Evolutionary conservation across 2,888 invertebrate genomes (phyloP).

Genomic region (Philaethria dido): DNA sequence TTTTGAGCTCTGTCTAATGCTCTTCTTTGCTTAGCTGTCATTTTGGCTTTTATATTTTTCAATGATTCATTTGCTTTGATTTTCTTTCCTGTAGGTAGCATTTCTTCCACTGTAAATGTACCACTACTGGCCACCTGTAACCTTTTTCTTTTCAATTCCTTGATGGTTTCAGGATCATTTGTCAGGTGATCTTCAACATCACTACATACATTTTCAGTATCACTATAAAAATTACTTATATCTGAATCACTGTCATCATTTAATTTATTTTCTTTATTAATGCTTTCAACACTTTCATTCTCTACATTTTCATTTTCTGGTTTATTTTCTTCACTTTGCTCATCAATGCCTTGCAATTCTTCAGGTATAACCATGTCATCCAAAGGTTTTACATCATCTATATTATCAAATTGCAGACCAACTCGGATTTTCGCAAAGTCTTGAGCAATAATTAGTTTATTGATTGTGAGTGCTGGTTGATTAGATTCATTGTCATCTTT

Average conservation of each 20-base stretch:
- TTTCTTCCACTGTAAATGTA: slow-evolving; percentile 80
- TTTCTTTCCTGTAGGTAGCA: slow-evolving; percentile 69
- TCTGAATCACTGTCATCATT: slow-evolving; percentile 82
- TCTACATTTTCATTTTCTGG: slow-evolving; percentile 48
- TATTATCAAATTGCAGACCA: slow-evolving; percentile 86
- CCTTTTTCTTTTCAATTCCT: slow-evolving; percentile 74
- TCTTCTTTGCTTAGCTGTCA: slow-evolving; percentile 91
- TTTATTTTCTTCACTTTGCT: slow-evolving; percentile 60
- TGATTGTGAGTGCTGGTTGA: slow-evolving; percentile 65
- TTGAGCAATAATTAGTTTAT: slow-evolving; percentile 86
- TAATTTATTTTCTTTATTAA: slow-evolving; percentile 52
- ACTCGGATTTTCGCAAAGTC: slow-evolving; percentile 93
- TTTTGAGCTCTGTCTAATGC: slow-evolving; percentile 89
- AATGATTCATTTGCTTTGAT: slow-evolving; percentile 53
- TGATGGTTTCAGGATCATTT: slow-evolving; percentile 72
- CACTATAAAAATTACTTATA: slow-evolving; percentile 87
- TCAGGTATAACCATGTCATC: slow-evolving; percentile 76
- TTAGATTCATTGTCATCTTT: slow-evolving; percentile 53
- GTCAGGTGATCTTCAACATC: slow-evolving; percentile 80
- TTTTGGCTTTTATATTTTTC: slow-evolving; percentile 67
- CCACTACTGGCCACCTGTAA: slow-evolving; percentile 83
- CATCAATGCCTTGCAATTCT: slow-evolving; percentile 74
- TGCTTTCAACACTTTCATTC: slow-evolving; percentile 48
- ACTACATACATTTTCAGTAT: slow-evolving; percentile 84
- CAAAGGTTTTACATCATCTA: slow-evolving; percentile 85